Evolutionary conservation across 2,113 vertebrate species (phyloP).

Genomic region (Grallaria varia): DNA sequence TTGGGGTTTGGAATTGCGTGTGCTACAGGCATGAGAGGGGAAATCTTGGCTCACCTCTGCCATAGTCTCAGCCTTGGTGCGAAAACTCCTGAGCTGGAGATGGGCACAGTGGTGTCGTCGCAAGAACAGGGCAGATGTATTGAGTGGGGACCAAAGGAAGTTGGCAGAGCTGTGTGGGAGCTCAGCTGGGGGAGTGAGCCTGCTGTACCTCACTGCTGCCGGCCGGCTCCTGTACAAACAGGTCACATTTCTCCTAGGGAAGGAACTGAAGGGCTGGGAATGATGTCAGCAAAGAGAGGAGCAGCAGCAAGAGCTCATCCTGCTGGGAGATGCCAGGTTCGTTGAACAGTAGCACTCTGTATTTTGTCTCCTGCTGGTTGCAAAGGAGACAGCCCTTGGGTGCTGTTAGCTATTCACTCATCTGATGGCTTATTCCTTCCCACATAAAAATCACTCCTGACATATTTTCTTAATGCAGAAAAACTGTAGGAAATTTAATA

Average conservation of each 20-base stretch:
- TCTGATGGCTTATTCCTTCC: background rate
- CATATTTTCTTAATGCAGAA: background rate
- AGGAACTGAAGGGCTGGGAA: background rate
- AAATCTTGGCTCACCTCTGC: background rate
- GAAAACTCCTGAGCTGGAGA: background rate
- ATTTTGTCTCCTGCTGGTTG: background rate
- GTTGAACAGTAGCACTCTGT: background rate
- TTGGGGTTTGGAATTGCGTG: background rate
- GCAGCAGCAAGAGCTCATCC: background rate
- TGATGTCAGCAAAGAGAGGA: background rate
- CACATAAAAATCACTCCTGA: background rate
- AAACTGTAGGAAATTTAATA: background rate
- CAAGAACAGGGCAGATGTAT: background rate
- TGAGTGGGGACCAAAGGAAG: background rate
- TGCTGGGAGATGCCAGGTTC: background rate
- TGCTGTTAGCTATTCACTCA: background rate
- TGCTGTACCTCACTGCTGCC: background rate
- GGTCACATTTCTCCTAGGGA: background rate
- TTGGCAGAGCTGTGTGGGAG: background rate
- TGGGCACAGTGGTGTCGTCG: background rate
- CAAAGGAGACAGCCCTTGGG: background rate
- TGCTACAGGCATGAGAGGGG: background rate
- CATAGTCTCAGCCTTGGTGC: background rate
- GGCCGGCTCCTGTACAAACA: background rate
- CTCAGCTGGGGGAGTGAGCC: background rate